Evolutionary conservation across 2,888 invertebrate species (phyloP), one percentile per base, ranked within the genome.

Genomic region (Meta bourneti): DNA sequence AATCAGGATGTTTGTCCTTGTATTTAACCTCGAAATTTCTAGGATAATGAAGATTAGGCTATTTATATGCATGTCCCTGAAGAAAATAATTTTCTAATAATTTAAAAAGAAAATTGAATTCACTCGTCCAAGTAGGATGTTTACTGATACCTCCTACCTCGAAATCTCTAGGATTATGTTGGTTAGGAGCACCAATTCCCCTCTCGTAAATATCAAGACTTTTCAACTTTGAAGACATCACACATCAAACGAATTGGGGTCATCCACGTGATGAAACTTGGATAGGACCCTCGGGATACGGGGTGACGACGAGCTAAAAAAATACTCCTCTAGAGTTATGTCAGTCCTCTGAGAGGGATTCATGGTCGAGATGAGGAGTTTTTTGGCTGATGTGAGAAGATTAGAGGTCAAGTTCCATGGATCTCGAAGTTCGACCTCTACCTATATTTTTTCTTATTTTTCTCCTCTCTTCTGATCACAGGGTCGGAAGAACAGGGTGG

Each of bases 181-280:
- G 4, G 1, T 34, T 34, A 34, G 34, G 0, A 61, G 61, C 61
- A 61, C 61, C 61, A 61, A 34, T 34, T 34, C 34, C 34, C 34
- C 34, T 34, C 34, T 61, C 61, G 61, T 61, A 61, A 61, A 11
- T 61, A 8, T 61, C 61, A 13, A 4, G 61, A 61, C 61, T 16
- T 61, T 2, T 6, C 11, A 61, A 61, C 61, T 61, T 16, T 6
- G 61, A 61, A 61, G 61, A 16, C 61, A 61, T 61, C 61, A 61
- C 61, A 11, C 69, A 61, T 70, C 81, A 52, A n/a, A 61, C 72
- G 51, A 61, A 89, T 82, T 74, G 82, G 69, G 82, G 89, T 89
- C 89, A 89, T 48, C 75, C 89, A 89, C 89, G 89, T 89, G 89
- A 88, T 52, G 75, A 81, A 69, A 75, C 52, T 61, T 52, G 51